Percentiles rank a stretch among this genome's conserved stretches.
Evolutionary conservation across 2,888 invertebrate genomes (phyloP).

Genomic region (Lasioglossum leucozonium): DNA sequence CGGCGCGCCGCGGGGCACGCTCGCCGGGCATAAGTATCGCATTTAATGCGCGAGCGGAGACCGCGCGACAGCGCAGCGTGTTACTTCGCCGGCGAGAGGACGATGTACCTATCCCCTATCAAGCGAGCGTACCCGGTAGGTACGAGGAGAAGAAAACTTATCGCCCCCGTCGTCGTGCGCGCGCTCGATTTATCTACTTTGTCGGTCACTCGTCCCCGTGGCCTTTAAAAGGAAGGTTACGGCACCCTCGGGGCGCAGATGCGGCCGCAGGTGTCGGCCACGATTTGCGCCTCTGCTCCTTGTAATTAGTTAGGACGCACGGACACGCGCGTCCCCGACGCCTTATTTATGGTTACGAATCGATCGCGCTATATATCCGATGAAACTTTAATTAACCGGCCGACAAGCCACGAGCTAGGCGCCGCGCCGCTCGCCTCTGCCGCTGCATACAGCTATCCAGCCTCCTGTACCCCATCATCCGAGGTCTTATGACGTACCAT

Average conservation of each 20-base stretch:
- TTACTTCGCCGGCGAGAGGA: constrained; percentile 41
- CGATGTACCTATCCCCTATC: constrained; percentile 29
- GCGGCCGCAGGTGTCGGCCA: constrained; percentile 43
- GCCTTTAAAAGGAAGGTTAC: constrained; percentile 23
- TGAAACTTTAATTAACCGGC: constrained; percentile 51
- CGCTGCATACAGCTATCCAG: not conserved
- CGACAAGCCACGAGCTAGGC: constrained; percentile 2
- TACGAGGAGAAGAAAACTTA: constrained; percentile 14
- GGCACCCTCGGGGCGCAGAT: constrained; percentile 53
- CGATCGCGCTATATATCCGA: constrained; percentile 58
- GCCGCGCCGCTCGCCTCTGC: not conserved
- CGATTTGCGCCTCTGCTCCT: constrained; percentile 52
- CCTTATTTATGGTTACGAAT: constrained; percentile 56
- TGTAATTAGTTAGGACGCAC: constrained; percentile 49
- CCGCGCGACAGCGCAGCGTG: constrained; percentile 63
- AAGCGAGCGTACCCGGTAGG: not conserved
- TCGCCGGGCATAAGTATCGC: constrained; percentile 69
- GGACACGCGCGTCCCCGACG: not conserved
- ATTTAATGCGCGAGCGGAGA: constrained; percentile 68
- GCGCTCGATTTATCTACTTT: constrained; percentile 69
- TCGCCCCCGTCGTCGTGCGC: constrained; percentile 29
- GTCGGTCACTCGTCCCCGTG: constrained; percentile 33
- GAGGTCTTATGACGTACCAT: constrained; percentile 31
- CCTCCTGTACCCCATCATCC: constrained; percentile 4
- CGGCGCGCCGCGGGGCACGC: constrained; percentile 67